Percentiles rank a stretch among this genome's conserved stretches.
Evolutionary conservation across 2,888 invertebrate species (phyloP).

Genomic region (Elysia crispata): DNA sequence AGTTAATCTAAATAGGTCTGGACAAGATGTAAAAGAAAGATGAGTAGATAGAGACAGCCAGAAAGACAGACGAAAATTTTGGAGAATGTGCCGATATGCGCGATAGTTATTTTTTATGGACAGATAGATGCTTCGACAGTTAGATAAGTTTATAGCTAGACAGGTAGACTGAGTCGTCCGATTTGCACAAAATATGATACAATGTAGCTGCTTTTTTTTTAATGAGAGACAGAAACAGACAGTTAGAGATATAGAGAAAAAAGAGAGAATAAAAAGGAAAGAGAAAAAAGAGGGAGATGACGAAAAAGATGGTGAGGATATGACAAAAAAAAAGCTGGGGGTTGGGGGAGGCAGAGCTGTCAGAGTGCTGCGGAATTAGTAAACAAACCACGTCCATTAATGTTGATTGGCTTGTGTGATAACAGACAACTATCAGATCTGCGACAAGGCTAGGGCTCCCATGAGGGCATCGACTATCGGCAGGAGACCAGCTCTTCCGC

Average conservation of each 20-base stretch:
- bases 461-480: not conserved
- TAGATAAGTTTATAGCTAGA: too few relatives aligned
- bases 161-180: too few relatives aligned
- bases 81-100: too few relatives aligned
- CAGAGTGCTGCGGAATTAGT: not conserved
- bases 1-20: too few relatives aligned
- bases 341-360: too few relatives aligned
- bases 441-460: not conserved
- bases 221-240: conserved; percentile 1
- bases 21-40: too few relatives aligned
- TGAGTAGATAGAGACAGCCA: too few relatives aligned
- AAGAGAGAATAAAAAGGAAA: not conserved
- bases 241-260: not conserved
- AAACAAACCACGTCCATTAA: not conserved
- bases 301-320: not conserved
- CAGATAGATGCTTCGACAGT: too few relatives aligned
- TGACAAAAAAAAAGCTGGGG: not conserved
- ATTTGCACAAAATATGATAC: too few relatives aligned
- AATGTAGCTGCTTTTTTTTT: not conserved
- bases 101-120: too few relatives aligned
- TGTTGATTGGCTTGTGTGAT: not conserved
- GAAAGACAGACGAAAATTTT: too few relatives aligned
- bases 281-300: not conserved
- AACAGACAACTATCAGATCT: not conserved
- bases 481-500: not conserved